phyloP scores from a whole-genome alignment of 2,888 invertebrate species.

The Aleiodes leptofemur region DNA sequence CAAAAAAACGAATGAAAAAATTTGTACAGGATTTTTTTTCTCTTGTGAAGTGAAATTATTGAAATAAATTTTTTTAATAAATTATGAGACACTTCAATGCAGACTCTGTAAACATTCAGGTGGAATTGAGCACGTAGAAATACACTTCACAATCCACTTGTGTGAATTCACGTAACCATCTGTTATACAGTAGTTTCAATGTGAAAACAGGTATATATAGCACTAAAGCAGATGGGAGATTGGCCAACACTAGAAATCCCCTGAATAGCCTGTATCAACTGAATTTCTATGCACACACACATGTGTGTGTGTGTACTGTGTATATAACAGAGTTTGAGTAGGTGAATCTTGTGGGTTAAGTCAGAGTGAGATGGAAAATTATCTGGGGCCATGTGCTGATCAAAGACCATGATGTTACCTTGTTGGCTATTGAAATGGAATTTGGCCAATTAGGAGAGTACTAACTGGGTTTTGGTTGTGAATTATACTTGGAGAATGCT shows the following conservation, averaged over 20 bases:
- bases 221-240: background rate
- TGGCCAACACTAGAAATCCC: conserved; percentile 27
- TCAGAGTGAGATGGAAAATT: conserved; percentile 42
- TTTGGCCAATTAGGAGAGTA: conserved; percentile 52
- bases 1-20: background rate
- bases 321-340: background rate
- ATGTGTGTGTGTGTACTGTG: background rate
- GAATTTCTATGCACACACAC: conserved; percentile 5
- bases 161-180: conserved; percentile 9
- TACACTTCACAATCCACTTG: conserved; percentile 29
- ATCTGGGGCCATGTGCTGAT: conserved; percentile 45
- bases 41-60: background rate
- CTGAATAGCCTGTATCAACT: conserved; percentile 32
- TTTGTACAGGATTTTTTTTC: background rate
- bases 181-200: conserved; percentile 1
- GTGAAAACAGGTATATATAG: background rate
- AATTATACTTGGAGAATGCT: conserved; percentile 1
- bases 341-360: conserved; percentile 6
- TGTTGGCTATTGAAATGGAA: conserved; percentile 50
- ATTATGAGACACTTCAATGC: background rate
- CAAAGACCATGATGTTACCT: conserved; percentile 50
- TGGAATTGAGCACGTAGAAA: too few species aligned
- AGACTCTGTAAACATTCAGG: too few species aligned
- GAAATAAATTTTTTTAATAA: background rate
- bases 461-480: background rate